Evolutionary conservation across 2,888 invertebrate genomes (phyloP), one percentile per base, ranked within the genome.

Genomic region (Hypercompe scribonia): DNA sequence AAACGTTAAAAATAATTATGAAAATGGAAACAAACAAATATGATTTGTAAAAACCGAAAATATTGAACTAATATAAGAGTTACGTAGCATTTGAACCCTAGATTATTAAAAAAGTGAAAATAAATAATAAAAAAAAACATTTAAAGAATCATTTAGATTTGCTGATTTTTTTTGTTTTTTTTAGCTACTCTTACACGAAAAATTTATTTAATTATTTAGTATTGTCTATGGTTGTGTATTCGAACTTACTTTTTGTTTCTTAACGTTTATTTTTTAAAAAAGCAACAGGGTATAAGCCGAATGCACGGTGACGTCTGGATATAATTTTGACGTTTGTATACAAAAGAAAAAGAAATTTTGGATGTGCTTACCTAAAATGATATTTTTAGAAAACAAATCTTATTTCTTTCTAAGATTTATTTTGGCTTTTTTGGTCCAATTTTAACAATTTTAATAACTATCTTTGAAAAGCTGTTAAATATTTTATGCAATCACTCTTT

Each of bases 311-410:
- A 80, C 75, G 74, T 78, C 82, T 76, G 82, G 75, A 80, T 73
- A 81, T 84, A 78, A 84, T 82, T 85, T 84, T 77, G 74, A 85
- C 64, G 70, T 33, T 65, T 69, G 75, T 84, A 76, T 78, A 82
- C 68, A 77, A 74, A 74, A 76, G 88, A 85, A 82, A 70, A 71
- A 58, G 54, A 61, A 82, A 81, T 91, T 92, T 93, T 93, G 87
- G 91, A 93, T 88, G 81, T 87, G 93, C 92, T 91, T 92, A 90
- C 87, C 81, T 61, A 87, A 78, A 74, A 85, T 72, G 46, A 90
- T 93, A 93, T 93, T 92, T 93, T 92, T 92, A 85, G 89, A 92
- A 87, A 86, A 81, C 71, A 79, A 76, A 87, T 77, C 76, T 83
- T 85, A 78, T 84, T 84, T 87, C 84, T 87, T 87, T 86, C 81